These are phyloP conservation scores for Phymanthus crucifer DNA, from an alignment of 92 coral and sea anemone species.

Conservation along the genomic window DNA sequence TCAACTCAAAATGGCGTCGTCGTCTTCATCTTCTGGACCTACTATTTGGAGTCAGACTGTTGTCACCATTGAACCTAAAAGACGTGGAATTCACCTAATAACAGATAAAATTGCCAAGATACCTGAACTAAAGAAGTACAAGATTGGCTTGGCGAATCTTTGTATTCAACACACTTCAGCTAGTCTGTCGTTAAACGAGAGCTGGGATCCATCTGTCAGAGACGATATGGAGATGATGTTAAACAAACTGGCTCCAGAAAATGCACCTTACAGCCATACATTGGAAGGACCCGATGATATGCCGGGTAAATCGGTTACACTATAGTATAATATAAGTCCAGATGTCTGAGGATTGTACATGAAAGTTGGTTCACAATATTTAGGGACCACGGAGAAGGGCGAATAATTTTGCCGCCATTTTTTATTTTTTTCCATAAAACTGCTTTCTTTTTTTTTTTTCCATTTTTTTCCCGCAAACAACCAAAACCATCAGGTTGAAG, in stretches of 20 bases:
- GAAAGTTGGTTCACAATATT: too few species aligned
- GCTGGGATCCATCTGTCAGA: constrained; percentile 93
- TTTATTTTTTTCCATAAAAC: too few species aligned
- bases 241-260: constrained; percentile 87
- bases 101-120: constrained; percentile 80
- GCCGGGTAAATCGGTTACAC: constrained; percentile 75
- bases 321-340: too few species aligned
- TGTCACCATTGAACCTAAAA: constrained; percentile 57
- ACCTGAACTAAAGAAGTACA: constrained; percentile 90
- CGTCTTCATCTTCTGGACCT: constrained; percentile 31
- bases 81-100: constrained; percentile 82
- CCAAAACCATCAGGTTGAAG: too few species aligned
- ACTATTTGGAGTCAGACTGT: constrained; percentile 84
- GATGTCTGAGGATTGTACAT: too few species aligned
- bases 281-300: constrained; percentile 95
- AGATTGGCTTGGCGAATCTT: constrained; percentile 85
- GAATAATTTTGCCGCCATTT: too few species aligned
- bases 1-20: constrained; percentile 26
- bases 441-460: too few species aligned
- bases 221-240: constrained; percentile 98
- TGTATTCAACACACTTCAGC: constrained; percentile 94
- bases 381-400: too few species aligned
- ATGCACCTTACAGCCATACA: constrained; percentile 86
- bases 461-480: too few species aligned
- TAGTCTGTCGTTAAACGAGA: constrained; percentile 85